Percentiles rank a stretch among this genome's conserved stretches.
phyloP scores from a whole-genome alignment of 2,113 vertebrate genomes.

The Scophthalmus maximus region DNA sequence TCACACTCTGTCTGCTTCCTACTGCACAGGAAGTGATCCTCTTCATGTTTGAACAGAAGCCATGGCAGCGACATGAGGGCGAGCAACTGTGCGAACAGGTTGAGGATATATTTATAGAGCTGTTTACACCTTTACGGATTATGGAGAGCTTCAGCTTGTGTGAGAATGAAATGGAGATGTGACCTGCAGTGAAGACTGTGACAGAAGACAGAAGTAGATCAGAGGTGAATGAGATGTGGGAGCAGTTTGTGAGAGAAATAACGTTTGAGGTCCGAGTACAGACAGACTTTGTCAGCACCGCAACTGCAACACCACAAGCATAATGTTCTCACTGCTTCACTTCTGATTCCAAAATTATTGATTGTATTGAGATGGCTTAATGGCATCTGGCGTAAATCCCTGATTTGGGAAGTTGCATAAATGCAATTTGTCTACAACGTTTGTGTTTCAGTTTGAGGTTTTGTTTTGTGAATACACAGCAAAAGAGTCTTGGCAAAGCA shows the following conservation, averaged over 20 bases:
- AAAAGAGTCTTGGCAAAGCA: constrained; percentile 31
- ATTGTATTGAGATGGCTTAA: constrained; percentile 15
- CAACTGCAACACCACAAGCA: background rate
- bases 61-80: background rate
- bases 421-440: constrained; percentile 9
- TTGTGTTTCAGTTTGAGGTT: constrained; percentile 25
- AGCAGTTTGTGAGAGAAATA: constrained; percentile 2
- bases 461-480: constrained; percentile 32
- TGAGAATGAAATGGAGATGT: constrained; percentile 2
- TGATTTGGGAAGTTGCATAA: constrained; percentile 40
- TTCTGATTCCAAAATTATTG: constrained; percentile 20
- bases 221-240: constrained; percentile 21
- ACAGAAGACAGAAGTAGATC: constrained; percentile 23
- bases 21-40: background rate
- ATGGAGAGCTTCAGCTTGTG: constrained; percentile 5
- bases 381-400: constrained; percentile 34
- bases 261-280: background rate
- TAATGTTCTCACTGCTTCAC: background rate
- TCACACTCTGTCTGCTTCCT: background rate
- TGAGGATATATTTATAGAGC: background rate
- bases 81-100: background rate
- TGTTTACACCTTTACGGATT: background rate
- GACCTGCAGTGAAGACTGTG: constrained; percentile 23
- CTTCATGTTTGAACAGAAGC: background rate
- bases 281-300: background rate